Evolutionary conservation across 64 coral and sea anemone species (phyloP).

Genomic region (Acropora tenuis): DNA sequence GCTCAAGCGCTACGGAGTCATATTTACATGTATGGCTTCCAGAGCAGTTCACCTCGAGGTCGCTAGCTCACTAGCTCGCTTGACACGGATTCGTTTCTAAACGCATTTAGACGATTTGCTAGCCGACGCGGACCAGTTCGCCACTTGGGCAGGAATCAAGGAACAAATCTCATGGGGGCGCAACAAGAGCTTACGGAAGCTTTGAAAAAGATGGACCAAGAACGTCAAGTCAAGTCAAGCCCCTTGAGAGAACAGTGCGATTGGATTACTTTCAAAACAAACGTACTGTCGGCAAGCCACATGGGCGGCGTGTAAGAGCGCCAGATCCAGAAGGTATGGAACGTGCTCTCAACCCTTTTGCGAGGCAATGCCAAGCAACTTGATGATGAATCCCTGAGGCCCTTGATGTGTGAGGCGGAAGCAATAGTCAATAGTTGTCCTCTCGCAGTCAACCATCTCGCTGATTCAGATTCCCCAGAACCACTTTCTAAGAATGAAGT

Average conservation of each 20-base stretch:
- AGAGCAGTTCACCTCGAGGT: not conserved
- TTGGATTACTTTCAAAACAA: conserved; percentile 57
- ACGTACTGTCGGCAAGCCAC: conserved; percentile 45
- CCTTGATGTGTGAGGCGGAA: conserved; percentile 16
- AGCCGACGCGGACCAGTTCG: conserved; percentile 49
- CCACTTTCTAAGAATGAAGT: not conserved
- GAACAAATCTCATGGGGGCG: conserved; percentile 1
- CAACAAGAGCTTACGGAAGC: conserved; percentile 38
- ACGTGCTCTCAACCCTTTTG: not conserved
- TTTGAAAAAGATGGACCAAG: conserved; percentile 13
- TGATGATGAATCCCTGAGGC: not conserved
- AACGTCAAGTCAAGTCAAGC: not conserved
- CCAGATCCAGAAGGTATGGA: not conserved
- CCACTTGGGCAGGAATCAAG: conserved; percentile 51
- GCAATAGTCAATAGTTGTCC: conserved; percentile 11
- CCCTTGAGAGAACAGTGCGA: conserved; percentile 32
- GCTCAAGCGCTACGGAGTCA: conserved; percentile 11
- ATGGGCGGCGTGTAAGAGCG: conserved; percentile 2
- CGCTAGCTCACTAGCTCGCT: not conserved
- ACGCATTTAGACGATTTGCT: conserved; percentile 29
- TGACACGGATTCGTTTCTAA: conserved; percentile 62
- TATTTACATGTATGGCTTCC: conserved; percentile 36
- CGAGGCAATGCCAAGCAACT: not conserved
- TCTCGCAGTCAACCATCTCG: not conserved
- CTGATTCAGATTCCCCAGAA: not conserved